phyloP scores from a whole-genome alignment of 2,797 vertebrate species.

The Leptatherina wallacei region DNA sequence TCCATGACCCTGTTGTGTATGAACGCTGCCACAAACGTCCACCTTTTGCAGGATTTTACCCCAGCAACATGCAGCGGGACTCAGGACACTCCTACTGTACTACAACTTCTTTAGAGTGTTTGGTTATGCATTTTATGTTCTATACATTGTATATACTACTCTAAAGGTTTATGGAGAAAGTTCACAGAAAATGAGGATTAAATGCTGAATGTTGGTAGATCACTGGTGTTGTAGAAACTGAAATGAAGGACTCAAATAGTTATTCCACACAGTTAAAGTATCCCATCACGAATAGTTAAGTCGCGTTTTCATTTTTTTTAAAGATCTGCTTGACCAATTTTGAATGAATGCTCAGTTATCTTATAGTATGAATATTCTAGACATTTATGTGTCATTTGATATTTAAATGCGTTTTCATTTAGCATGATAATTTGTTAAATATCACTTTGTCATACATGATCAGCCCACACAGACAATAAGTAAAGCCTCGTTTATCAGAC shows the following conservation, averaged over 20 bases:
- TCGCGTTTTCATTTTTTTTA: not conserved
- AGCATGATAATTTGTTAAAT: slow-evolving; percentile 36
- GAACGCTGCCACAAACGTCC: slow-evolving; percentile 62
- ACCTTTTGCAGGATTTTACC: slow-evolving; percentile 62
- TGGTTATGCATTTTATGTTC: slow-evolving; percentile 9
- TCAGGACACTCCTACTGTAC: slow-evolving; percentile 83
- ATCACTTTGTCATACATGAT: slow-evolving; percentile 66
- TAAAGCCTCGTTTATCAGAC: slow-evolving; percentile 46
- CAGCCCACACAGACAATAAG: slow-evolving; percentile 46
- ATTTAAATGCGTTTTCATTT: slow-evolving; percentile 17
- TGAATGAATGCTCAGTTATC: slow-evolving; percentile 12
- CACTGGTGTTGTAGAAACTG: not conserved
- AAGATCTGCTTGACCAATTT: slow-evolving; percentile 3
- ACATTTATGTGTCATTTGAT: not conserved
- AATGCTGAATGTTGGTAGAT: not conserved
- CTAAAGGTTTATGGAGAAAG: slow-evolving; percentile 10
- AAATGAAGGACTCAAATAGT: not conserved
- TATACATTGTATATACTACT: not conserved
- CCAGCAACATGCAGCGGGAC: slow-evolving; percentile 69
- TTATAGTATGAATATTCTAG: not conserved
- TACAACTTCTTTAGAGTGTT: slow-evolving; percentile 28
- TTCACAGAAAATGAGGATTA: not conserved
- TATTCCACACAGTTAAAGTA: not conserved
- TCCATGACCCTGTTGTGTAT: slow-evolving; percentile 51
- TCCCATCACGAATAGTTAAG: not conserved